phyloP scores from a whole-genome alignment of 2,888 invertebrate species.

The Thumatha senex region DNA sequence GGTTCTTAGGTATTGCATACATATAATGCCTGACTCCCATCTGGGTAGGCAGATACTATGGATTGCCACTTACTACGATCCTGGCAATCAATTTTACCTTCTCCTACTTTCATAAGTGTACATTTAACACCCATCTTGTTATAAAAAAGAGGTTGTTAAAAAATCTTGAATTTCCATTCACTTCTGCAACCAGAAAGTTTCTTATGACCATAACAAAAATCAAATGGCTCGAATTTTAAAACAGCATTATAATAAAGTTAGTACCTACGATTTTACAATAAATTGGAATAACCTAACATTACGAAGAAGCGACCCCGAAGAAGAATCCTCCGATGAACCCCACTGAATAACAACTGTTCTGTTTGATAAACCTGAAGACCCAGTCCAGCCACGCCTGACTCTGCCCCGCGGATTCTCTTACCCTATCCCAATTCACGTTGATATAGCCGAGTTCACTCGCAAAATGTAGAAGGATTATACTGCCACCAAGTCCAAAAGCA shows the following conservation, averaged over 20 bases:
- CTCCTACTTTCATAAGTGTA: no score
- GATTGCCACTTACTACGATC: no score
- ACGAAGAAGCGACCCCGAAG: conserved; percentile 88
- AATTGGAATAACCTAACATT: conserved; percentile 6
- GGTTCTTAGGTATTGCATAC: no score
- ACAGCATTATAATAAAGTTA: neutral
- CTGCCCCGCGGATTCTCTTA: conserved; percentile 89
- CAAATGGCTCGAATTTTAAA: neutral
- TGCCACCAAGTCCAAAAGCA: conserved; percentile 94
- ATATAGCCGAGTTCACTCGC: conserved; percentile 95
- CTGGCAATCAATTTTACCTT: no score
- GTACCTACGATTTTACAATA: conserved; percentile 7
- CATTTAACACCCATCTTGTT: no score
- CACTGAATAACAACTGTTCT: conserved; percentile 88
- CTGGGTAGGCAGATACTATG: no score
- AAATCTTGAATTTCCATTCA: no score
- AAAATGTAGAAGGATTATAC: conserved; percentile 92
- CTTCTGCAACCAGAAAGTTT: no score
- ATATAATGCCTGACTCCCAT: no score
- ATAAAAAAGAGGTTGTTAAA: no score
- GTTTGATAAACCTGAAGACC: conserved; percentile 83
- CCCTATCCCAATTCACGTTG: conserved; percentile 93
- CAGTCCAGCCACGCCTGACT: conserved; percentile 89
- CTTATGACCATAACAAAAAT: neutral
- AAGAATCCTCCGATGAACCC: conserved; percentile 94